Base-by-base conservation (phyloP, 1,140 invertebrate genomes). In the Probaryconus sp. region DNA sequence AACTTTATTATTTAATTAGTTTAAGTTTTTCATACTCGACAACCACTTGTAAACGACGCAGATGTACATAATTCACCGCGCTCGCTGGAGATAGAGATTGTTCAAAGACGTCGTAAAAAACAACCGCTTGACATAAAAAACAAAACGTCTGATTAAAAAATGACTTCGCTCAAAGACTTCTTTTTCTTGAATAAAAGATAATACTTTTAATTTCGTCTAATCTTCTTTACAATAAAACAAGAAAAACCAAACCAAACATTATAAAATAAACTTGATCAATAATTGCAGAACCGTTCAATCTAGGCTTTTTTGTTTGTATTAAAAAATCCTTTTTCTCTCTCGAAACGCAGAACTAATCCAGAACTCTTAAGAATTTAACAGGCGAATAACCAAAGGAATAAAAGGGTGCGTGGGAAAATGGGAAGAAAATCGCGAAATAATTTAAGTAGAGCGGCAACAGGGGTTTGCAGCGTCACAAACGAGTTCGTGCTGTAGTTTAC, bases 391-490 rank as follows among this genome's bases (percentile, higher is more conserved):
- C 16, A 51, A 18, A 43, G 42, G 43, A 58, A 60, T 60, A 69
- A 60, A 69, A 58, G n/a, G 30, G 53, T 38, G 48, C 21, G 53
- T 37, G n/a, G 16, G 6, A 43, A 63, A 20, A 1, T 2, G 28
- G 26, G 1, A 17, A 55, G 18, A 67, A 56, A 53, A 56, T 45
- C 35, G 42, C 42, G 35, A 60, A 51, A 42, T 28, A 58, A 51
- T 68, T 58, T 50, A 43, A 68, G 58, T 58, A 43, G 35, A 17
- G 30, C 47, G 40, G 48, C 48, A 37, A 16, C n/a, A n/a, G 31
- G 33, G 55, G 47, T 55, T 70, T 55, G 45, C 48, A 31, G 53
- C 31, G 53, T 68, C 53, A 68, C 45, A 68, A 68, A 68, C 64
- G 45, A 70, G 56, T n/a, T n/a, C 56, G 37, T 33, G 20, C 20